Evolutionary conservation across 2,888 invertebrate species (phyloP), one percentile per base, ranked within the genome.

Genomic region (Aplocera efformata): DNA sequence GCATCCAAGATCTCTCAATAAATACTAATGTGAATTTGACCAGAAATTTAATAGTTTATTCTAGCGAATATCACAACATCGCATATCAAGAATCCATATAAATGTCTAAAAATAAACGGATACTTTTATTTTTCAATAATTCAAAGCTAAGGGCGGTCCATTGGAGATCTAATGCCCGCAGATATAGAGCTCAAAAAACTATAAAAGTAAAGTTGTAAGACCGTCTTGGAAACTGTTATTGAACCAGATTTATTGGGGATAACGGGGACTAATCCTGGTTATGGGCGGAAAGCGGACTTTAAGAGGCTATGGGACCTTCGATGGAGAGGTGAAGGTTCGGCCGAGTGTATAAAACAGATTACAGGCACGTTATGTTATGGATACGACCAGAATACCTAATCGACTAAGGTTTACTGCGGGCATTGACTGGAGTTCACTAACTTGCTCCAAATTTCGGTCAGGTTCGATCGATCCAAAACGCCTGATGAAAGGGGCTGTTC

Each of bases 231-330:
- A 54, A 58, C 57, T 54, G 55, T 64, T 60, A 64, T 64, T 63
- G 63, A 58, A 58, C 58, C 58, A 49, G 59, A 62, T 63, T 63
- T 65, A 63, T 65, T 55, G 54, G 49, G 59, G 57, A 50, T 42
- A 53, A 45, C 47, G 43, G 52, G 32, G 49, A 58, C 58, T 60
- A 57, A 63, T 60, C 54, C 50, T 36, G 34, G 36, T 45, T 46
- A 48, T 47, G 51, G 50, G 40, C 42, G 42, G 35, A 32, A 10
- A 52, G 54, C 48, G 52, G 58, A 56, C 33, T 59, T 50, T 54
- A 45, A 48, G 41, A 50, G 42, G 42, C 47, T 34, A 45, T 39
- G 40, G 42, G 48, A 25, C 48, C 42, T 45, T 43, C 48, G 49
- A 54, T 42, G 38, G 38, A 33, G 43, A 50, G 51, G 49, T 48